Evolutionary conservation across 2,797 vertebrate species (phyloP).

Genomic region (Gallinago solitaria): DNA sequence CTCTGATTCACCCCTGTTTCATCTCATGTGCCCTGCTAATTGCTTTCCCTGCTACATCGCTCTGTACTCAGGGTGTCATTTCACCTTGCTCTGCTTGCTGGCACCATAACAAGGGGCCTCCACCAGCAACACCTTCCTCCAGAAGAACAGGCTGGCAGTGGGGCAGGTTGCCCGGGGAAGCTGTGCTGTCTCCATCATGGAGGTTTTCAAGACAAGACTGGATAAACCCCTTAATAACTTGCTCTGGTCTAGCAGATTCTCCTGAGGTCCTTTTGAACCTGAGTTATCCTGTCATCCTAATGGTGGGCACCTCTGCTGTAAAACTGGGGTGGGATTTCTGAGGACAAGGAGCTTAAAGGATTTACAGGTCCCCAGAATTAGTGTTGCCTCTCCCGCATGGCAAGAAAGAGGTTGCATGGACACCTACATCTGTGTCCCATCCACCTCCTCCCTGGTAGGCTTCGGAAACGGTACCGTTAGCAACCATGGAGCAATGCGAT

Average conservation of each 20-base stretch:
- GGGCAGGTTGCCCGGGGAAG: not conserved
- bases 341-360: not conserved
- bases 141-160: not conserved
- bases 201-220: not conserved
- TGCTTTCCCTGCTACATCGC: not conserved
- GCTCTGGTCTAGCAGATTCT: not conserved
- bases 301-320: not conserved
- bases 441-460: not conserved
- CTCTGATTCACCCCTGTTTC: not conserved
- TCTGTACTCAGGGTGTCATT: not conserved
- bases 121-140: not conserved
- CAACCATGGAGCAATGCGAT: not conserved
- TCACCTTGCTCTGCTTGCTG: not conserved
- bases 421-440: not conserved
- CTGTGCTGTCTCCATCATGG: too few species aligned
- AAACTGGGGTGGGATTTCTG: not conserved
- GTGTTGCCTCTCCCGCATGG: fast-evolving
- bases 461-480: not conserved
- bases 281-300: not conserved
- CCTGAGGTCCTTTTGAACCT: not conserved
- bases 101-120: not conserved
- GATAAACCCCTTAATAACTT: not conserved
- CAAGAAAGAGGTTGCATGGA: not conserved
- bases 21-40: not conserved
- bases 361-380: not conserved